These are phyloP conservation scores for Atethmia centrago DNA, from an alignment of 2,888 invertebrate species.

Conservation along the genomic window DNA sequence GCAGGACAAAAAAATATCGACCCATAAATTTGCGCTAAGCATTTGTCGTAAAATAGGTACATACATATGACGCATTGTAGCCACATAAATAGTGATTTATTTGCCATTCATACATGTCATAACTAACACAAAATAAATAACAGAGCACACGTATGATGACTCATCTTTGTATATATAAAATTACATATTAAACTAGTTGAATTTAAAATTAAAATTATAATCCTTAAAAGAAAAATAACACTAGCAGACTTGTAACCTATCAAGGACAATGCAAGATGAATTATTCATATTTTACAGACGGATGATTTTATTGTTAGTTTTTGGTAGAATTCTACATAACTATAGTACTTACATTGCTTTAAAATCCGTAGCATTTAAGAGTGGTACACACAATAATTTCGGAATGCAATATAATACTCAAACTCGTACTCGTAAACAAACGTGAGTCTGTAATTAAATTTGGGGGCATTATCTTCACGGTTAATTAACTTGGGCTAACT, in stretches of 20 bases:
- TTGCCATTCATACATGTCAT: slow-evolving; percentile 60
- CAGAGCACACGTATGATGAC: slow-evolving; percentile 44
- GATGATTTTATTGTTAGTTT: slow-evolving; percentile 24
- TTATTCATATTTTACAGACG: slow-evolving; percentile 34
- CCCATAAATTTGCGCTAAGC: slow-evolving; percentile 39
- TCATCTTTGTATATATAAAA: slow-evolving; percentile 40
- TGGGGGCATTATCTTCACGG: slow-evolving; percentile 17
- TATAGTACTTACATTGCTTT: background rate
- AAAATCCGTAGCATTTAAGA: background rate
- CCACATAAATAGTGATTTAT: slow-evolving; percentile 52
- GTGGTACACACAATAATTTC: slow-evolving; percentile 10
- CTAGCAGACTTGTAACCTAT: slow-evolving; percentile 1
- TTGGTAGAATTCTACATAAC: slow-evolving; percentile 7
- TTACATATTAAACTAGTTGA: slow-evolving; percentile 29
- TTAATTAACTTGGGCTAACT: slow-evolving; percentile 32
- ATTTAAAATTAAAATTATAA: slow-evolving; percentile 30
- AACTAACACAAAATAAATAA: slow-evolving; percentile 54
- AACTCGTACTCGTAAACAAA: slow-evolving; percentile 10
- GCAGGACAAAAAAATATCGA: slow-evolving; percentile 39
- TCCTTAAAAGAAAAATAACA: slow-evolving; percentile 8
- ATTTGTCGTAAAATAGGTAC: slow-evolving; percentile 38
- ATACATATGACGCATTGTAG: slow-evolving; percentile 45
- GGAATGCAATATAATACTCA: slow-evolving; percentile 10
- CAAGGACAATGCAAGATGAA: slow-evolving; percentile 27
- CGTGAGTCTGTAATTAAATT: slow-evolving; percentile 25